Percentiles rank a stretch among this genome's conserved stretches.
Conservation (phyloP, 2,888 invertebrate species). For the Tuta absoluta region DNA sequence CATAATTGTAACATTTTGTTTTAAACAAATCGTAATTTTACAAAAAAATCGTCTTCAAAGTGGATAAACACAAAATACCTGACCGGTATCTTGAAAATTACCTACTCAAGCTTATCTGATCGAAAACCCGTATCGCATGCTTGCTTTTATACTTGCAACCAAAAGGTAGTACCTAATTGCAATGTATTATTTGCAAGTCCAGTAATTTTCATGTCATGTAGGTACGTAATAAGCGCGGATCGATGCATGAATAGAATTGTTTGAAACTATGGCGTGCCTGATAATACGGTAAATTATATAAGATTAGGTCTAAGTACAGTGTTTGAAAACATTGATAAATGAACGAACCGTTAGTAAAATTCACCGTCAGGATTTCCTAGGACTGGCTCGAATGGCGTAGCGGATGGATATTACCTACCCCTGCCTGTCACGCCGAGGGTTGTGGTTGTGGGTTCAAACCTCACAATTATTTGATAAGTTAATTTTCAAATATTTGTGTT, state of each 20-base stretch:
- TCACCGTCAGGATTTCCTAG: too few relatives aligned
- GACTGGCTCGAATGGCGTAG: too few relatives aligned
- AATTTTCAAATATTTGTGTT: too few relatives aligned
- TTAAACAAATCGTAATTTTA: too few relatives aligned
- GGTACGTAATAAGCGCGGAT: background rate
- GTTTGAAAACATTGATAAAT: background rate
- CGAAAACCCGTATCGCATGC: background rate
- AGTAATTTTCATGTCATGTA: conserved; percentile 11
- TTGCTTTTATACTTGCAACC: background rate
- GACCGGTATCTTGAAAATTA: background rate
- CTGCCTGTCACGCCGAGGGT: too few relatives aligned
- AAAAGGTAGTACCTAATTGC: background rate
- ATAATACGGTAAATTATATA: background rate
- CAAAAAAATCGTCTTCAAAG: too few relatives aligned
- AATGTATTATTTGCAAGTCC: background rate
- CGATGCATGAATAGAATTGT: conserved; percentile 1
- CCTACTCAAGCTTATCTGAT: background rate
- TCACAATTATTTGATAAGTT: too few relatives aligned
- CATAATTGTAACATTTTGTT: too few relatives aligned
- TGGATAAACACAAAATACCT: background rate
- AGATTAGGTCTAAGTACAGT: conserved; percentile 5
- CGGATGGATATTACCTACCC: too few relatives aligned
- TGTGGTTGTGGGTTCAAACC: too few relatives aligned
- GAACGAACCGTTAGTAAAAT: too few relatives aligned
- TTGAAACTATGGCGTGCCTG: background rate